Evolutionary conservation across 2,888 invertebrate genomes (phyloP), one percentile per base, ranked within the genome.

Genomic region (Poecilobothrus nobilitatus): DNA sequence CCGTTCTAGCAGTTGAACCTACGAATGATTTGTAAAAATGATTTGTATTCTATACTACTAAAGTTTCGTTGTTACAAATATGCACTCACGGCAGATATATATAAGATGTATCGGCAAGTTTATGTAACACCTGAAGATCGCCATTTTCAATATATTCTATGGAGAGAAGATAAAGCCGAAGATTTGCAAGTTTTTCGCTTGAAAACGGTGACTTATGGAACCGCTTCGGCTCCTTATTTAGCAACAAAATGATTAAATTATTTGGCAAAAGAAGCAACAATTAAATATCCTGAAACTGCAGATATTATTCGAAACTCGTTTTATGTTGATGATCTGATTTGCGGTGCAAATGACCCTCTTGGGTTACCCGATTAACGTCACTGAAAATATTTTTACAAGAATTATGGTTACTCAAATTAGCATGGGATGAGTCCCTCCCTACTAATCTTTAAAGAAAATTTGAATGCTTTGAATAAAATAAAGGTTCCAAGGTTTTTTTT

Each of bases 1-100:
- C 5, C 12, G 61, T 61, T 8, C 5, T 61, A 15, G 5, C 12
- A 5, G 12, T 61, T 61, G 61, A 15, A n/a, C n/a, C 61, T n/a
- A 5, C 4, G n/a, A 5, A n/a, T n/a, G n/a, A n/a, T n/a, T 8
- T 5, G 5, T 4, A 5, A 61, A n/a, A 5, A 61, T 4, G 61
- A 61, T 8, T 61, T 61, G 12, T 61, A 8, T n/a, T 8, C 4
- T 12, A 61, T 61, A 8, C 5, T 61, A 8, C n/a, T 61, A 5
- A 5, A 15, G 5, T 61, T 61, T 61, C 7, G 61, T 61, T 37
- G 22, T 15, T 63, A 68, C 22, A 27, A 61, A 63, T 37, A 69
- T 62, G 70, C 68, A 53, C 69, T 81, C 15, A 74, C 74, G 6
- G 68, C 70, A 4, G 71, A 72, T 27, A 68, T 71, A 7, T 67